Evolutionary conservation across 1,140 invertebrate species (phyloP).

Genomic region (Drosophila pallidifrons): DNA sequence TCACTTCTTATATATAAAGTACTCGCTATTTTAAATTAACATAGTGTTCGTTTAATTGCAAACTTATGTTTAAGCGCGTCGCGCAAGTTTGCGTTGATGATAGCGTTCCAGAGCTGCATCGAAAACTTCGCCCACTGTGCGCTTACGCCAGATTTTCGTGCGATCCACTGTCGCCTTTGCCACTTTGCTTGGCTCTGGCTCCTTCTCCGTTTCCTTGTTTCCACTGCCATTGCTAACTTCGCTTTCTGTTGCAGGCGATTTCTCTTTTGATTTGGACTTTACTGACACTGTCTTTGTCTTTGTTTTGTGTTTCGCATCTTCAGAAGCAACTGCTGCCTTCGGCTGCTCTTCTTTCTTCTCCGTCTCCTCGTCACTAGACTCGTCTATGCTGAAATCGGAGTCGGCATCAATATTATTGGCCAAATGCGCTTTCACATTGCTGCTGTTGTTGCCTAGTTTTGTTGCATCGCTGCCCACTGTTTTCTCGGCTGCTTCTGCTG

Average conservation of each 20-base stretch:
- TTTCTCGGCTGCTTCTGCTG: conserved; percentile 69
- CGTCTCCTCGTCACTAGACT: conserved; percentile 86
- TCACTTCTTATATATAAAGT: too few relatives aligned
- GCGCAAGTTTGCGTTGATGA: conserved; percentile 89
- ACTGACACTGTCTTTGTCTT: conserved; percentile 10
- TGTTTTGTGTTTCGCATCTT: conserved; percentile 32
- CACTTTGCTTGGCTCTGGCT: conserved; percentile 23
- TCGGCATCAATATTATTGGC: conserved; percentile 89
- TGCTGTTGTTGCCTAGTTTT: background rate
- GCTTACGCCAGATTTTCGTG: conserved; percentile 92
- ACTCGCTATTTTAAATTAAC: conserved; percentile 49
- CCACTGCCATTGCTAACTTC: background rate
- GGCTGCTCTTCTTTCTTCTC: conserved; percentile 2
- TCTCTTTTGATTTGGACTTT: conserved; percentile 29
- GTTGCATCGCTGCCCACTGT: conserved; percentile 38
- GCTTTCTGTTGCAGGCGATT: background rate
- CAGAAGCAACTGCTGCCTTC: conserved; percentile 2
- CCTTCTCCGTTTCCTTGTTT: background rate
- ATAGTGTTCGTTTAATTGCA: conserved; percentile 43
- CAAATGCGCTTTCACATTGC: conserved; percentile 83
- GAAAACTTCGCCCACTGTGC: conserved; percentile 92
- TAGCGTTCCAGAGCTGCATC: conserved; percentile 92
- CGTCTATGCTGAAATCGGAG: conserved; percentile 89
- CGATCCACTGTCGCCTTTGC: conserved; percentile 82
- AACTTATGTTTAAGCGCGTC: conserved; percentile 61